These are phyloP conservation scores for Callithrix jacchus DNA, from an alignment of 2,113 vertebrate species.

Conservation along the genomic window DNA sequence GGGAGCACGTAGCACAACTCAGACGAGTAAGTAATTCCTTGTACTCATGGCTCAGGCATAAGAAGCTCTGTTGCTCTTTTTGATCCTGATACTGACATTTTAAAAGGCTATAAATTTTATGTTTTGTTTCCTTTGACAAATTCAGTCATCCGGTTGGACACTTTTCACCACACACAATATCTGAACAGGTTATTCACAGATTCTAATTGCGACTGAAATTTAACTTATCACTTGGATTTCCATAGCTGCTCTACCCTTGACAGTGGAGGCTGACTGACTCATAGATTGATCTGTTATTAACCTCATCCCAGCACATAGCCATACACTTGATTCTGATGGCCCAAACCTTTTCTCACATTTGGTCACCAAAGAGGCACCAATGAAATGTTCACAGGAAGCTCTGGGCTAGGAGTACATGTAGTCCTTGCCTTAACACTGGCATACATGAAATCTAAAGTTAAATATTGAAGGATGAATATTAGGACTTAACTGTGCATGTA, in stretches of 20 bases:
- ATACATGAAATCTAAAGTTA: background rate
- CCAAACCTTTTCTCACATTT: background rate
- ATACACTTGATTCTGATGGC: background rate
- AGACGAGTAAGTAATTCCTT: background rate
- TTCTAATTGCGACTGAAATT: constrained; percentile 46
- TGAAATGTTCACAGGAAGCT: background rate
- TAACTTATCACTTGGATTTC: constrained; percentile 37
- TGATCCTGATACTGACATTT: background rate
- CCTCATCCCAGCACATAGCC: background rate
- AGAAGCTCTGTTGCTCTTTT: background rate
- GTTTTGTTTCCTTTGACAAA: constrained; percentile 35
- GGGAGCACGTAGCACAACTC: background rate
- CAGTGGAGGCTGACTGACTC: background rate
- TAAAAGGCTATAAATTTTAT: background rate
- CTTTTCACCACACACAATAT: background rate
- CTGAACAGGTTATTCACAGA: constrained; percentile 40
- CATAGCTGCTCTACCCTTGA: background rate
- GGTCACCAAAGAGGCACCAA: accelerated
- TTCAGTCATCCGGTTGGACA: background rate
- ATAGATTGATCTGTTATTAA: constrained; percentile 18
- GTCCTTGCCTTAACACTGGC: background rate
- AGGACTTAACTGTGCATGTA: background rate
- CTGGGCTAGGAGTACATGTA: accelerated
- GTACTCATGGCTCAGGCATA: background rate
- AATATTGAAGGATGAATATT: background rate